These are phyloP conservation scores for Pseudorectes ferrugineus DNA, from an alignment of 2,113 vertebrate genomes.

Conservation along the genomic window DNA sequence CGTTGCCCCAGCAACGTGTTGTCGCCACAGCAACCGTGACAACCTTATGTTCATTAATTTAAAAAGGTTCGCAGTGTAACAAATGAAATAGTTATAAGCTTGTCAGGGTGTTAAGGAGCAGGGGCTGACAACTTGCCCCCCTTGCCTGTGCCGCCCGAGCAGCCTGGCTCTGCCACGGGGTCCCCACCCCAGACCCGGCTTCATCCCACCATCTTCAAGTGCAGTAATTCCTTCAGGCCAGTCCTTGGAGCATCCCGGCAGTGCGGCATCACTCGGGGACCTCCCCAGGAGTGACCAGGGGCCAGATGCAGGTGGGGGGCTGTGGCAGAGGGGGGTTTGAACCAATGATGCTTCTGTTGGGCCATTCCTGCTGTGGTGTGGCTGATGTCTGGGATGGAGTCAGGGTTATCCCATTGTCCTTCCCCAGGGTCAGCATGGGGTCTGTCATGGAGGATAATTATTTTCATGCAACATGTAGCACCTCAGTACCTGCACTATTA, in stretches of 20 bases:
- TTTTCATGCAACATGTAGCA: not conserved
- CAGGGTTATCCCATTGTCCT: fast-evolving
- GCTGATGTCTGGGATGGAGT: not conserved
- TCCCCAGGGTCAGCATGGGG: fast-evolving
- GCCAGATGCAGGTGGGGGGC: too few relatives aligned
- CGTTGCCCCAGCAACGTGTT: conserved; percentile 55
- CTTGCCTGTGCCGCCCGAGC: not conserved
- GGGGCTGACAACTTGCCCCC: not conserved
- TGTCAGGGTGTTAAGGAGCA: conserved; percentile 61
- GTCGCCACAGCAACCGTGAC: conserved; percentile 66
- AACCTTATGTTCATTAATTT: conserved; percentile 72
- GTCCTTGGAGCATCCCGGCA: not conserved
- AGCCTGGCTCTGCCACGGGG: not conserved
- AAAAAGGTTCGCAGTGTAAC: conserved; percentile 61
- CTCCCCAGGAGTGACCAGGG: not conserved
- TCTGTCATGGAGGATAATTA: not conserved
- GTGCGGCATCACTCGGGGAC: fast-evolving
- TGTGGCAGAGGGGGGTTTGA: fast-evolving
- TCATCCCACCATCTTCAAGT: fast-evolving
- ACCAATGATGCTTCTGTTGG: not conserved
- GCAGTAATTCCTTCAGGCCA: not conserved
- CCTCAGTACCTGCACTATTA: not conserved
- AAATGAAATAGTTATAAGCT: conserved; percentile 69
- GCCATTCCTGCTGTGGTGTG: fast-evolving
- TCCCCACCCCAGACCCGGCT: not conserved